Conservation (phyloP, 2,888 invertebrate genomes). For the Patella depressa region DNA sequence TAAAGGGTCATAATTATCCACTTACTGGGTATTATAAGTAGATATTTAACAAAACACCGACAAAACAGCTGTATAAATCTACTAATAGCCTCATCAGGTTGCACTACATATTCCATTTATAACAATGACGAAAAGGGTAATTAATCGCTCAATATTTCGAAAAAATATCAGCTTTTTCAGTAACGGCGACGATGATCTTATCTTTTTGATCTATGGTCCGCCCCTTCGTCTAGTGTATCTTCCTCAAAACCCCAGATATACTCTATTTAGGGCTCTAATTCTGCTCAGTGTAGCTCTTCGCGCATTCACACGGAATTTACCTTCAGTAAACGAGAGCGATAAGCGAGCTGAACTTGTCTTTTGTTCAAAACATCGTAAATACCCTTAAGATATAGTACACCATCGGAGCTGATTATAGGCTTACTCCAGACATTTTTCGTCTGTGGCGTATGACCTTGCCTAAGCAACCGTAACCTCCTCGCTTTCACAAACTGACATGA, state of each 20-base stretch:
- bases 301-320: not conserved
- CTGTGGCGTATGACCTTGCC: not conserved
- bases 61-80: too few relatives aligned
- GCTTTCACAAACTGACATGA: not conserved
- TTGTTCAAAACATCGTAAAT: too few relatives aligned
- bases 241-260: not conserved
- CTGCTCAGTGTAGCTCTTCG: not conserved
- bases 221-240: conserved; percentile 1
- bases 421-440: not conserved
- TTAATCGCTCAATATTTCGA: conserved; percentile 2
- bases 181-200: conserved; percentile 1
- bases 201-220: not conserved
- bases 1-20: too few relatives aligned
- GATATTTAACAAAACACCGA: too few relatives aligned
- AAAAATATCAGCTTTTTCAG: not conserved
- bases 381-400: too few relatives aligned
- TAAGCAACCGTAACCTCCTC: not conserved
- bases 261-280: not conserved
- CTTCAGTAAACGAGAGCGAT: too few relatives aligned
- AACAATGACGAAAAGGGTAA: not conserved
- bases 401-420: conserved; percentile 4
- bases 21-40: too few relatives aligned
- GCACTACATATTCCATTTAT: too few relatives aligned
- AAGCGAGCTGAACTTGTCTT: too few relatives aligned
- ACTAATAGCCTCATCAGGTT: too few relatives aligned